Percentiles rank a stretch among this genome's conserved stretches.
Conservation (phyloP, 2,113 vertebrate genomes). For the Tricholaema leucomelas region DNA sequence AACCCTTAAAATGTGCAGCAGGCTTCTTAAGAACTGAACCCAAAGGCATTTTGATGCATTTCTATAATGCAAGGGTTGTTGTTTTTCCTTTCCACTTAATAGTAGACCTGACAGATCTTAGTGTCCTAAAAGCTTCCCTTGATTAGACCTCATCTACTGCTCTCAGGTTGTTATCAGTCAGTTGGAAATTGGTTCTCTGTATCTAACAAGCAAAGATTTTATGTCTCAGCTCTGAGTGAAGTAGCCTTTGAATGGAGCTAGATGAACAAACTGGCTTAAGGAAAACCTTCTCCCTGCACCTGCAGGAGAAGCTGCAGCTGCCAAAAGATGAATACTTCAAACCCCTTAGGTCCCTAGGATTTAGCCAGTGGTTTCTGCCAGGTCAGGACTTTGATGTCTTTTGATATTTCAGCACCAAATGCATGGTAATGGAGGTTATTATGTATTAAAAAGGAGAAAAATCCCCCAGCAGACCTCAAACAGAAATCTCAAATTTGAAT, state of each 20-base stretch:
- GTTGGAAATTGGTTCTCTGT: slow-evolving; percentile 46
- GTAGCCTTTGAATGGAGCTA: slow-evolving; percentile 47
- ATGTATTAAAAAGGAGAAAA: background rate
- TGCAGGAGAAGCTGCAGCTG: slow-evolving; percentile 62
- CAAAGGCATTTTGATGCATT: slow-evolving; percentile 6
- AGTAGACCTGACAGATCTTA: background rate
- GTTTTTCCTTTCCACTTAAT: background rate
- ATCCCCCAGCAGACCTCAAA: too few relatives aligned
- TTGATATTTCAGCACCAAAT: slow-evolving; percentile 40
- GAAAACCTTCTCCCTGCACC: slow-evolving; percentile 48
- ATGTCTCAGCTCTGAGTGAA: slow-evolving; percentile 39
- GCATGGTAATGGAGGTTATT: background rate
- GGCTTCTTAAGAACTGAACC: background rate
- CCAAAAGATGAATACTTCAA: slow-evolving; percentile 51
- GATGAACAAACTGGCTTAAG: slow-evolving; percentile 41
- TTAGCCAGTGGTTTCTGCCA: slow-evolving; percentile 12
- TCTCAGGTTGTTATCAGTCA: background rate
- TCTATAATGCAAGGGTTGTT: background rate
- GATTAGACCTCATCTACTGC: background rate
- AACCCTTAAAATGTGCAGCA: background rate
- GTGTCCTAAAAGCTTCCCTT: background rate
- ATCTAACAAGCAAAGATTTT: slow-evolving; percentile 29
- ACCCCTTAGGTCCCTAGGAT: slow-evolving; percentile 11
- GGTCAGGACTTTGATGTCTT: slow-evolving; percentile 41
- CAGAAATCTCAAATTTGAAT: background rate